These are phyloP conservation scores for Umimayanthus kanabou DNA, from an alignment of 92 coral and sea anemone genomes.

Conservation along the genomic window DNA sequence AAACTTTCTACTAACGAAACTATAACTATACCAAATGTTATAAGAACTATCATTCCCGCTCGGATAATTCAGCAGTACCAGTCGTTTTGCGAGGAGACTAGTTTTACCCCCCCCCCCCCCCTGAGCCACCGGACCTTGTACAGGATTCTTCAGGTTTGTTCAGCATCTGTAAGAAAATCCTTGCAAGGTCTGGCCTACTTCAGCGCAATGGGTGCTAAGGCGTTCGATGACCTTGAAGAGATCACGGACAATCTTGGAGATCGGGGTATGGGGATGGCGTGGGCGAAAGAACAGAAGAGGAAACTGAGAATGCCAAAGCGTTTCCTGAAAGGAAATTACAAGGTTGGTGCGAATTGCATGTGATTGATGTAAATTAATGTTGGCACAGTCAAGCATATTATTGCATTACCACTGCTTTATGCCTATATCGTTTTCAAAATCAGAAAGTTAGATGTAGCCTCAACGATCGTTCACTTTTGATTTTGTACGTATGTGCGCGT, in stretches of 20 bases:
- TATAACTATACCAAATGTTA: constrained; percentile 48
- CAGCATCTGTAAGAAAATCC: constrained; percentile 28
- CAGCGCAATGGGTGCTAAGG: constrained; percentile 11
- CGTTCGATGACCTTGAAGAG: constrained; percentile 25
- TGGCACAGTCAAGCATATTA: no score
- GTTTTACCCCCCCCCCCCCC: constrained; percentile 2
- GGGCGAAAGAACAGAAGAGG: no score
- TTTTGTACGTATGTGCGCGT: no score
- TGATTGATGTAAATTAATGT: no score
- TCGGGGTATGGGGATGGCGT: not conserved
- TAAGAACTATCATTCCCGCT: constrained; percentile 22
- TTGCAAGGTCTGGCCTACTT: constrained; percentile 35
- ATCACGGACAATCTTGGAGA: constrained; percentile 27
- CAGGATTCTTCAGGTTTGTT: not conserved
- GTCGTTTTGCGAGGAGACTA: constrained; percentile 14
- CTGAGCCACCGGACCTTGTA: not conserved
- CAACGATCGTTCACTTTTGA: no score
- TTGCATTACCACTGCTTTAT: no score
- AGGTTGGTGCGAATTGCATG: no score
- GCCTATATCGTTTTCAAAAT: no score
- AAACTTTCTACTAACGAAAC: constrained; percentile 23
- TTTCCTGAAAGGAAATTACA: no score
- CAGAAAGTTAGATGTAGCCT: no score
- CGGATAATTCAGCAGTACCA: constrained; percentile 17
- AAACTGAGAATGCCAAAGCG: no score